These are phyloP conservation scores for Percopsis omiscomaycus DNA, from an alignment of 2,797 vertebrate species.

Conservation along the genomic window DNA sequence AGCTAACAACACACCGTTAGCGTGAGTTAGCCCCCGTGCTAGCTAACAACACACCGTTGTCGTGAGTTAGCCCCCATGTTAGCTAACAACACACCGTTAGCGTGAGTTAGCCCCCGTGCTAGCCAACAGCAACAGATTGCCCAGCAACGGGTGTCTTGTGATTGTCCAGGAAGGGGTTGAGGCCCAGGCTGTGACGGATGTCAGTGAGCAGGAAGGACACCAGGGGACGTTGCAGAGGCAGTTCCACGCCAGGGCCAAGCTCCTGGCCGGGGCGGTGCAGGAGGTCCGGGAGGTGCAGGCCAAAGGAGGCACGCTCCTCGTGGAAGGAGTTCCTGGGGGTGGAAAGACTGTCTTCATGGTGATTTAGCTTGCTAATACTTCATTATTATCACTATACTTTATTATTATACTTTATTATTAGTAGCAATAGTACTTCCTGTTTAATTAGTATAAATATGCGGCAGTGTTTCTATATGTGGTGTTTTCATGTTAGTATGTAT, in stretches of 20 bases:
- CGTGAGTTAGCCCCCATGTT: too few species aligned
- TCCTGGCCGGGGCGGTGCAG: conserved; percentile 56
- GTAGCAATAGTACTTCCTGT: too few species aligned
- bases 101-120: too few species aligned
- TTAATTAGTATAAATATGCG: too few species aligned
- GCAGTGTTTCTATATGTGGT: too few species aligned
- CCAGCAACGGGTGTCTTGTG: neutral
- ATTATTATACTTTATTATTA: neutral
- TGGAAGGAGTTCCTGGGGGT: conserved; percentile 78
- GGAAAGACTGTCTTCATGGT: conserved; percentile 91
- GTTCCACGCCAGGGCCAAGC: conserved; percentile 77
- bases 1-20: too few species aligned
- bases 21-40: too few species aligned
- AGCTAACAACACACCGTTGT: too few species aligned
- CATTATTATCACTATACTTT: neutral
- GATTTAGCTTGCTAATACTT: conserved; percentile 21
- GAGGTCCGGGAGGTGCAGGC: conserved; percentile 59
- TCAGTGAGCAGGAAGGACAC: conserved; percentile 77
- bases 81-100: too few species aligned
- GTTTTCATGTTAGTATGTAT: too few species aligned
- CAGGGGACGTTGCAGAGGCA: conserved; percentile 73
- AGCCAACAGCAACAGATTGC: neutral
- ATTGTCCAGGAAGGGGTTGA: conserved; percentile 52
- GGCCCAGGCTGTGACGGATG: conserved; percentile 36
- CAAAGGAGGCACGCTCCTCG: conserved; percentile 75